Conservation (phyloP, 2,113 vertebrate species). For the Theristicus caerulescens region DNA sequence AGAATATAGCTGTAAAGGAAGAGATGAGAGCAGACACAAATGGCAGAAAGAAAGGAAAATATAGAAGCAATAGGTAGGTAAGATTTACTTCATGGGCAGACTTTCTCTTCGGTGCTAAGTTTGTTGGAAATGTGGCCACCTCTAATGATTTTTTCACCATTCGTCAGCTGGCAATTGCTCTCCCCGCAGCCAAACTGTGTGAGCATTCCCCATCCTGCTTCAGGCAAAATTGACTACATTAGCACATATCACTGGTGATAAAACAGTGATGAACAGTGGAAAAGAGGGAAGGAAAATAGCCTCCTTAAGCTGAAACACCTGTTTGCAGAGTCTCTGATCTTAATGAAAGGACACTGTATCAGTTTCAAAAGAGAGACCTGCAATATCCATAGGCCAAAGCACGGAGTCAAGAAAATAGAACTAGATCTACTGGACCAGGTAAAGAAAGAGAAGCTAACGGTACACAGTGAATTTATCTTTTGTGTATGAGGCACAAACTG, state of each 20-base stretch:
- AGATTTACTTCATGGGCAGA: background rate
- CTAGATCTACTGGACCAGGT: background rate
- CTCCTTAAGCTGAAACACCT: background rate
- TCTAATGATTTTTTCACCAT: background rate
- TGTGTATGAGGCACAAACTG: background rate
- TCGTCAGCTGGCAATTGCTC: background rate
- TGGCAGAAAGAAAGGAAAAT: background rate
- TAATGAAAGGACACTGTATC: background rate
- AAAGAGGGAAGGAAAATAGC: background rate
- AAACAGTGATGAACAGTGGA: background rate
- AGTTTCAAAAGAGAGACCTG: background rate
- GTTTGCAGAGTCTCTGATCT: background rate
- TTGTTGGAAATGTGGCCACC: background rate
- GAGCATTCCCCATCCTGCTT: background rate
- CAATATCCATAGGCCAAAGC: background rate
- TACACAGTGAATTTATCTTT: background rate
- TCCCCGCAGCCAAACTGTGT: background rate
- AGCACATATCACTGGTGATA: background rate
- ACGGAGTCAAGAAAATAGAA: background rate
- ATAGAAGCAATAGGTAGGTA: background rate
- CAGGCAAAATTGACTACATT: background rate
- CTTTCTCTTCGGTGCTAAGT: background rate
- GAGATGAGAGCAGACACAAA: background rate
- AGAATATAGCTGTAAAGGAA: background rate
- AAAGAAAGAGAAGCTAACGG: background rate